Conservation (phyloP, 2,113 vertebrate genomes). For the Neotragus moschatus region DNA sequence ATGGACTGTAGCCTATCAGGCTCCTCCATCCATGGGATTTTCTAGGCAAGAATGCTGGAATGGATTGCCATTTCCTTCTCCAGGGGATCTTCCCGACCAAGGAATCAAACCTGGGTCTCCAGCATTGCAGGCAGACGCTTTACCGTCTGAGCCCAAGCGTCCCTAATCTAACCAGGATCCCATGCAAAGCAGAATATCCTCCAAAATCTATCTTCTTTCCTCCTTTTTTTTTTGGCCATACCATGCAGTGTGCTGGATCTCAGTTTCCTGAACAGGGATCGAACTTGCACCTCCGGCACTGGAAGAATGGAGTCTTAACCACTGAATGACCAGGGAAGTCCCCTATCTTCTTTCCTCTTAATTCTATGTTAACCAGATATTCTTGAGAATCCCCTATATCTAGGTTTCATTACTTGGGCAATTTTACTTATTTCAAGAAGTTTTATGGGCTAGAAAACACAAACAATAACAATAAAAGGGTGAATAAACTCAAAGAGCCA, state of each 20-base stretch:
- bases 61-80: no score
- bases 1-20: no score
- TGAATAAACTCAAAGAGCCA: not conserved
- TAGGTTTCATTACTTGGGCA: not conserved
- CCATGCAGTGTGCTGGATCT: not conserved
- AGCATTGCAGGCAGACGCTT: no score
- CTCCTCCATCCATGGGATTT: no score
- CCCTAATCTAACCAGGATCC: not conserved
- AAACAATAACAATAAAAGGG: not conserved
- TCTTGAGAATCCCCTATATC: conserved; percentile 3
- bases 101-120: no score
- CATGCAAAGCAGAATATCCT: not conserved
- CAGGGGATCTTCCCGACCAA: no score
- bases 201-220: not conserved
- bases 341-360: not conserved
- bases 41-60: no score
- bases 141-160: no score
- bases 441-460: conserved; percentile 16
- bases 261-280: not conserved
- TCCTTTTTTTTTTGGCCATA: not conserved
- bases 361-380: not conserved
- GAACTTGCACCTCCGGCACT: not conserved
- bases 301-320: not conserved
- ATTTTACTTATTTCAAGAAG: conserved; percentile 19
- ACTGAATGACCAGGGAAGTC: not conserved